Conservation (phyloP, 2,797 vertebrate genomes). For the Pseudomugil gertrudae region DNA sequence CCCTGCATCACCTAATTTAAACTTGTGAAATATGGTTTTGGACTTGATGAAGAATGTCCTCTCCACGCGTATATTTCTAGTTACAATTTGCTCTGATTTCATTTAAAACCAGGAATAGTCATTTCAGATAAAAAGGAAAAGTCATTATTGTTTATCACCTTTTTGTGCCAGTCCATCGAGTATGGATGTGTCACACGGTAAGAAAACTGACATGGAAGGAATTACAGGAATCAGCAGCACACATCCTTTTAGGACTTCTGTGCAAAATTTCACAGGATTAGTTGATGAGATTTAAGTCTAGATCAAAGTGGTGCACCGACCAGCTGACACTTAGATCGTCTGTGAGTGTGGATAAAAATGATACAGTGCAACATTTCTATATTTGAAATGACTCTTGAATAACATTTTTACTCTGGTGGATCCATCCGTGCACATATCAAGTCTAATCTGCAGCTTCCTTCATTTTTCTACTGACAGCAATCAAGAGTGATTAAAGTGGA, state of each 20-base stretch:
- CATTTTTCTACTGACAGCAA: constrained; percentile 36
- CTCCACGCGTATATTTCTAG: background rate
- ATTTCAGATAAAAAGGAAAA: background rate
- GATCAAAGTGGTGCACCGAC: background rate
- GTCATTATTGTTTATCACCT: too few relatives aligned
- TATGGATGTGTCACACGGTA: background rate
- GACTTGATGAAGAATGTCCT: background rate
- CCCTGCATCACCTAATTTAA: background rate
- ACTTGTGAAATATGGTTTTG: background rate
- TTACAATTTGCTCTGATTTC: too few relatives aligned
- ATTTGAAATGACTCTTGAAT: constrained; percentile 25
- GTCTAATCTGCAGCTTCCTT: constrained; percentile 18
- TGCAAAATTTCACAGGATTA: background rate
- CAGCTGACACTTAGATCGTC: background rate
- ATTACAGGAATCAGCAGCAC: background rate
- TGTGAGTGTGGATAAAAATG: constrained; percentile 2
- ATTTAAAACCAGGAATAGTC: background rate
- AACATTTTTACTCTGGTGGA: constrained; percentile 35
- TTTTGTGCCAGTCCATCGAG: background rate
- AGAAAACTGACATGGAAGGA: background rate
- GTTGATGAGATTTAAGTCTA: background rate
- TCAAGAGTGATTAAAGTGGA: constrained; percentile 40
- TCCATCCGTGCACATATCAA: constrained; percentile 6
- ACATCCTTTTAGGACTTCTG: background rate
- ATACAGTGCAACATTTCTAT: constrained; percentile 6